Base-by-base conservation (phyloP, 2,888 invertebrate genomes). In the Papilio elwesi region DNA sequence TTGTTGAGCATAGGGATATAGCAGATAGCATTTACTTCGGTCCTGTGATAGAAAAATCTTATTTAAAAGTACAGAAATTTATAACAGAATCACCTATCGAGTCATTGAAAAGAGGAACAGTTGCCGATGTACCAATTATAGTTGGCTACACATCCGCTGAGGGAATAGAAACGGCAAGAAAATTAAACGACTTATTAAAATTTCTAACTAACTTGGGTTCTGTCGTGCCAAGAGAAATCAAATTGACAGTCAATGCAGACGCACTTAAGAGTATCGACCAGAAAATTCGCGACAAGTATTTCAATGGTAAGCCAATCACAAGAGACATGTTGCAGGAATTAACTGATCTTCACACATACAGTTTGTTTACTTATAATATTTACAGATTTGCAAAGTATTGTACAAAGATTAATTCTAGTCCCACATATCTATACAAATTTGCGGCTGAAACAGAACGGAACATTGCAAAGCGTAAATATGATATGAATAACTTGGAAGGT, bases 91-190 rank as follows among this genome's bases (percentile, higher is more conserved):
- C 78, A 47, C 91, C 92, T 8, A 76, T 77, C 11, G 82, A 86
- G 70, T 80, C 87, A 75, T 82, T 92, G 13, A 85, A 76, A 76
- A 83, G 77, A 70, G 91, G 90, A 6, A 75, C 77, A 36, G 79
- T 88, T 68, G 84, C 87, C 10, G 85, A 89, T 72, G 87, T 93
- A 1, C 92, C 94, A 15, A 71, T 92, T 65, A 89, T 94, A 74
- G 75, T 92, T 55, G 94, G 94, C 48, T 92, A 88, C 76, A 91
- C 89, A 10, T 91, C 92, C 3, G 90, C 87, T 0, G 94, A 94
- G 76, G 94, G 94, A 11, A 90, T 93, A 64, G 91, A 93, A 85
- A 83, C 91, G 76, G 87, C 87, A 48, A 85, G 88, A 79, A 86
- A 87, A 74, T 80, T 90, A 36, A 76, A 84, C 15, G 43, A 79